phyloP scores from a whole-genome alignment of 2,888 invertebrate genomes.

The Conops quadrifasciatus region DNA sequence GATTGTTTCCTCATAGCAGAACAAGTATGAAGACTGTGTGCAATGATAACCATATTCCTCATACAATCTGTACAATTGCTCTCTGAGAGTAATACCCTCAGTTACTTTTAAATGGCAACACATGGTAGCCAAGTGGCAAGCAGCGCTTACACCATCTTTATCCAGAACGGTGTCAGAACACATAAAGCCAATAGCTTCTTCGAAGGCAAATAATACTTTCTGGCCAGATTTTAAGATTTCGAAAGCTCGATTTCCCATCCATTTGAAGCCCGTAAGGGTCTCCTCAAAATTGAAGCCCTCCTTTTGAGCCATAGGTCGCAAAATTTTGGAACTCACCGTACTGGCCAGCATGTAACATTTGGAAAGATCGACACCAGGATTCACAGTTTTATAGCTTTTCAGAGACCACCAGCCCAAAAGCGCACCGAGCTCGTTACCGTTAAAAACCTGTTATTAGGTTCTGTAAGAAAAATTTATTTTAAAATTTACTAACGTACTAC shows the following conservation, averaged over 20 bases:
- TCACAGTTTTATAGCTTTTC: constrained; percentile 67
- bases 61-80: constrained; percentile 81
- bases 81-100: constrained; percentile 68
- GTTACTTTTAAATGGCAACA: constrained; percentile 73
- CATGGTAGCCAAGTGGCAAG: constrained; percentile 80
- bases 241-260: constrained; percentile 92
- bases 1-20: constrained; percentile 78
- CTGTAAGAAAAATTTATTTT: constrained; percentile 13
- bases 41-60: constrained; percentile 88
- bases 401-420: constrained; percentile 95
- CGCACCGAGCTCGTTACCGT: constrained; percentile 95
- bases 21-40: constrained; percentile 87
- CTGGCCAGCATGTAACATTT: constrained; percentile 89
- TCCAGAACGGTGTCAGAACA: constrained; percentile 87
- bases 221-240: constrained; percentile 78
- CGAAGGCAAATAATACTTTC: constrained; percentile 90
- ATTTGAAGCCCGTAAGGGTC: constrained; percentile 98
- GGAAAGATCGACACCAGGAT: constrained; percentile 65
- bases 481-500: not conserved
- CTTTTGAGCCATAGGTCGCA: constrained; percentile 79
- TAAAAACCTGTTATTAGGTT: constrained; percentile 69
- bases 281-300: constrained; percentile 84
- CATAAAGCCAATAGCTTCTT: constrained; percentile 99
- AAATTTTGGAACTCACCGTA: constrained; percentile 95
- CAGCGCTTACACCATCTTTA: constrained; percentile 96